These are phyloP conservation scores for Cordylochernes scorpioides DNA, from an alignment of 2,888 invertebrate species.

Conservation along the genomic window DNA sequence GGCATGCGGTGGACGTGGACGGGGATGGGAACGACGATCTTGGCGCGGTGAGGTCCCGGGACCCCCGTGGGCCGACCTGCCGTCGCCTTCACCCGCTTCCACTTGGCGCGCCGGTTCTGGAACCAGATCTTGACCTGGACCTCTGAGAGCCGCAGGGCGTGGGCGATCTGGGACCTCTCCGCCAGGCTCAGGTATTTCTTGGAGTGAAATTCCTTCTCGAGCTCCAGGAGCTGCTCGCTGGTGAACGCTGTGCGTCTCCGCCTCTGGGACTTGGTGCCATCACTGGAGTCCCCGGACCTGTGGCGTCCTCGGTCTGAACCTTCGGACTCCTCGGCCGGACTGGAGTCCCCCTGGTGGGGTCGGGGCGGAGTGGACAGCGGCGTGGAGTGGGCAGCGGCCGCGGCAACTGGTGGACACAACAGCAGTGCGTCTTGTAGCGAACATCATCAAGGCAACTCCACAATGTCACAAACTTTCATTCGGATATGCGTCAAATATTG, in stretches of 20 bases:
- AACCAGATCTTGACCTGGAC: slow-evolving; percentile 90
- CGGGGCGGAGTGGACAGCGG: too few species aligned
- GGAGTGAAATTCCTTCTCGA: slow-evolving; percentile 76
- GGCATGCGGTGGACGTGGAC: slow-evolving; percentile 81
- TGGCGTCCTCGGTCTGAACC: too few species aligned
- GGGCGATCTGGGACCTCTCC: slow-evolving; percentile 72
- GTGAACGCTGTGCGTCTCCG: slow-evolving; percentile 74
- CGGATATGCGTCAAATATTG: too few species aligned
- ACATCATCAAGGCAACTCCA: too few species aligned
- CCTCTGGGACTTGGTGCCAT: too few species aligned
- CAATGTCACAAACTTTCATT: too few species aligned
- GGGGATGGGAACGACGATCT: slow-evolving; percentile 85
- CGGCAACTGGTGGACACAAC: too few species aligned
- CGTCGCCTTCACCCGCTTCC: slow-evolving; percentile 76
- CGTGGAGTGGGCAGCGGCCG: too few species aligned
- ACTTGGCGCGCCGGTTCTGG: slow-evolving; percentile 74
- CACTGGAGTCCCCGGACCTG: too few species aligned
- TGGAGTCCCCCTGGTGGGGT: too few species aligned
- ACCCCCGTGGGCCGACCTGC: slow-evolving; percentile 25
- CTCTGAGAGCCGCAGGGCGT: slow-evolving; percentile 64
- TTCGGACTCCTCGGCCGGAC: too few species aligned
- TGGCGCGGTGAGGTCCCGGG: slow-evolving; percentile 36
- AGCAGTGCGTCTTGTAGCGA: too few species aligned
- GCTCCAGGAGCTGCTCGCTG: slow-evolving; percentile 63
- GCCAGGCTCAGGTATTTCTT: slow-evolving; percentile 81